These are phyloP conservation scores for Tragelaphus buxtoni DNA, from an alignment of 2,113 vertebrate genomes.

Conservation along the genomic window DNA sequence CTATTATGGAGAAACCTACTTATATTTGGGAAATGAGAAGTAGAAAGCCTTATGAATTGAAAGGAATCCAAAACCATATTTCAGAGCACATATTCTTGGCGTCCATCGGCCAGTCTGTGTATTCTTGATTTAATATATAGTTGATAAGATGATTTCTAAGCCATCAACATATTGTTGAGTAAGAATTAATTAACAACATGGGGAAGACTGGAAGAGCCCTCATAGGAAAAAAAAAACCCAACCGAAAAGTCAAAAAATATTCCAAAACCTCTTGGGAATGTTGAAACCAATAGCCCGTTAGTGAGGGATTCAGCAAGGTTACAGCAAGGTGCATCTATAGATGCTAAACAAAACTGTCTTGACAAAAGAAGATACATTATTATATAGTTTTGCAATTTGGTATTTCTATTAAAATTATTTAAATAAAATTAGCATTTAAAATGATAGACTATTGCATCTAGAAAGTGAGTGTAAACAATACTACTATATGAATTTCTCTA, in stretches of 20 bases:
- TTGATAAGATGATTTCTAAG: neutral
- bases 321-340: neutral
- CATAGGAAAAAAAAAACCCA: neutral
- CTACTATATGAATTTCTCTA: neutral
- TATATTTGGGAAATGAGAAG: neutral
- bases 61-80: neutral
- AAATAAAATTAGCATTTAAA: slow-evolving; percentile 16
- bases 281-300: neutral
- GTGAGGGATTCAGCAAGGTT: neutral
- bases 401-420: neutral
- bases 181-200: neutral
- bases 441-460: neutral
- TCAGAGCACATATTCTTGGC: neutral
- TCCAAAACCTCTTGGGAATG: neutral
- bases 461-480: neutral
- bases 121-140: neutral
- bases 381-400: neutral
- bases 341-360: neutral
- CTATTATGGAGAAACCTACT: neutral
- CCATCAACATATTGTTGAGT: neutral
- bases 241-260: neutral
- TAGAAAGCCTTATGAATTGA: neutral
- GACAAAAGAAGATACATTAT: neutral
- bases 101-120: neutral
- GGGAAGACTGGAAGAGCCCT: neutral